These are phyloP conservation scores for Oopsacas minuta DNA, from an alignment of 37 sponge, comb jelly and placozoan species.

Conservation along the genomic window DNA sequence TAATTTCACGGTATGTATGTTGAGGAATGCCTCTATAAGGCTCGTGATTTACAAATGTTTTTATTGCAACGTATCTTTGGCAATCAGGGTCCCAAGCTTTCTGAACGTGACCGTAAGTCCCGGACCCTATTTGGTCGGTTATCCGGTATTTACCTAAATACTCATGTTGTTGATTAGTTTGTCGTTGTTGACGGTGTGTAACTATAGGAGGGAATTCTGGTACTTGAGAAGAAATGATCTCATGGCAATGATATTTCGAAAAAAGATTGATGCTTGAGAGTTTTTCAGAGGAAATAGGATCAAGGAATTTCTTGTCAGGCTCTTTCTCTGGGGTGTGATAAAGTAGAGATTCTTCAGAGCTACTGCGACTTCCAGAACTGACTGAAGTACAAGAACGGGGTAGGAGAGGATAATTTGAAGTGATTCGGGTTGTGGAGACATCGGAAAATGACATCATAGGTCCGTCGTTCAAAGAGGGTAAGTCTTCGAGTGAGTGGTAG, in stretches of 20 bases:
- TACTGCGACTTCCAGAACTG: neutral
- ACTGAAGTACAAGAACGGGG: neutral
- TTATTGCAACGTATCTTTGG: neutral
- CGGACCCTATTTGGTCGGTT: neutral
- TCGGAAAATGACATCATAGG: neutral
- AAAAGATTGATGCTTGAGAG: neutral
- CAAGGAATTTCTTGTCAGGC: neutral
- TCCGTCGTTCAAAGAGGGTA: neutral
- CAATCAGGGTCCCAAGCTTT: neutral
- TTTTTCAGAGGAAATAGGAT: neutral
- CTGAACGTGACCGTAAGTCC: constrained; percentile 2
- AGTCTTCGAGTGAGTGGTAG: neutral
- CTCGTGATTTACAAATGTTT: neutral
- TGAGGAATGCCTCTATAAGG: neutral
- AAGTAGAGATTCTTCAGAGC: neutral
- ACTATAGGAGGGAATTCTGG: neutral
- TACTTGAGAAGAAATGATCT: neutral
- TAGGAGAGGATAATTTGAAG: neutral
- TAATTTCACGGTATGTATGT: neutral
- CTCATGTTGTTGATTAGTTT: neutral
- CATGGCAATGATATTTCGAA: neutral
- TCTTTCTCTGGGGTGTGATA: neutral
- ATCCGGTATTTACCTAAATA: neutral
- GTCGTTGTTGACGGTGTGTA: neutral
- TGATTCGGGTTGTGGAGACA: neutral